These are phyloP conservation scores for Melanitta fusca DNA, from an alignment of 2,797 vertebrate species.

Conservation along the genomic window DNA sequence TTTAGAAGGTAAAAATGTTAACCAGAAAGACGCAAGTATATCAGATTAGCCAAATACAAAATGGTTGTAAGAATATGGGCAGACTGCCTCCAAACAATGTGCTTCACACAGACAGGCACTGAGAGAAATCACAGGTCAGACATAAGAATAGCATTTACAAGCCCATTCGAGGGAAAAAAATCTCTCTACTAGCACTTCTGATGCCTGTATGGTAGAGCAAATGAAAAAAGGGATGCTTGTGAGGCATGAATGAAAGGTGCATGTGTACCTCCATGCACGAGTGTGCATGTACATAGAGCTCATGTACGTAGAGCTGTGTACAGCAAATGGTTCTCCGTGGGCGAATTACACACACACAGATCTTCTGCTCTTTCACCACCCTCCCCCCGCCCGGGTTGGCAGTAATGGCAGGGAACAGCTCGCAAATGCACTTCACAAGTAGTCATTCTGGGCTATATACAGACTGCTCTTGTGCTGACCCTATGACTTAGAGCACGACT, in stretches of 20 bases:
- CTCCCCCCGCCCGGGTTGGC: not conserved
- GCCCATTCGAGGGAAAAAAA: not conserved
- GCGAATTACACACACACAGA: not conserved
- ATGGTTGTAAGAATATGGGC: not conserved
- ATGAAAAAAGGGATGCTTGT: not conserved
- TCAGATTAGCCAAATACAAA: not conserved
- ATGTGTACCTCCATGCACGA: not conserved
- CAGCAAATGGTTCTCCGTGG: not conserved
- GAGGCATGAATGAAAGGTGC: not conserved
- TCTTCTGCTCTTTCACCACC: not conserved
- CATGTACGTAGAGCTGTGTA: no score
- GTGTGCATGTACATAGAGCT: no score
- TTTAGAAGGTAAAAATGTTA: constrained; percentile 1
- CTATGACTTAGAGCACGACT: not conserved
- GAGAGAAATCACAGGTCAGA: not conserved
- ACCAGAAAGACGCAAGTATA: not conserved
- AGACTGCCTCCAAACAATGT: not conserved
- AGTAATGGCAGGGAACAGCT: not conserved
- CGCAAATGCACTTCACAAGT: not conserved
- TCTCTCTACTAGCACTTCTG: not conserved
- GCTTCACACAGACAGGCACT: not conserved
- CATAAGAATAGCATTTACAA: not conserved
- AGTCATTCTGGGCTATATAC: constrained; percentile 10
- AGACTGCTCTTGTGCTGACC: not conserved
- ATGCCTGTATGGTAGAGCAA: not conserved